phyloP scores from a whole-genome alignment of 2,113 vertebrate species.

The Muntiacus reevesi region DNA sequence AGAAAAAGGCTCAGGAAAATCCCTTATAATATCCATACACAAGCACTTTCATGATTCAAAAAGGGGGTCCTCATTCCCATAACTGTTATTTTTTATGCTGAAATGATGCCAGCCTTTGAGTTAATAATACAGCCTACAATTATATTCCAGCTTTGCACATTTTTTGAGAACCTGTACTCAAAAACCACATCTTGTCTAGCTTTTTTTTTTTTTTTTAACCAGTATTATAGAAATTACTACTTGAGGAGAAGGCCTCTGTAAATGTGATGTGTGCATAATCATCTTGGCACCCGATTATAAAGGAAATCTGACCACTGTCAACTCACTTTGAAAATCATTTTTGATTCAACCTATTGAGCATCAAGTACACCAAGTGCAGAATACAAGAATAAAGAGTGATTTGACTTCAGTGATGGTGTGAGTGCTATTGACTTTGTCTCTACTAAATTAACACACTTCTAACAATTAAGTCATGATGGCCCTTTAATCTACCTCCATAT shows the following conservation, averaged over 20 bases:
- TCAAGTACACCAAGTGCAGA: slow-evolving; percentile 10
- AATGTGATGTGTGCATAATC: slow-evolving; percentile 67
- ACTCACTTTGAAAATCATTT: slow-evolving; percentile 69
- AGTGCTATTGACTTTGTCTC: slow-evolving; percentile 47
- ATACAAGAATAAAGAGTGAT: slow-evolving; percentile 51
- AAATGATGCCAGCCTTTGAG: slow-evolving; percentile 55
- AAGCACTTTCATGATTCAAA: slow-evolving; percentile 65
- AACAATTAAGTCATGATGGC: slow-evolving; percentile 37
- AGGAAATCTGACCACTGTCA: slow-evolving; percentile 71
- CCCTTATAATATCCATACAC: slow-evolving; percentile 68
- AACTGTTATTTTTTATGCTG: slow-evolving; percentile 65
- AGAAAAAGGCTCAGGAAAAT: slow-evolving; percentile 79
- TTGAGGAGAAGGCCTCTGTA: slow-evolving; percentile 52
- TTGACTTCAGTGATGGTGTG: slow-evolving; percentile 35
- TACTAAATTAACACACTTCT: slow-evolving; percentile 48
- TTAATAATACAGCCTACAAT: slow-evolving; percentile 73
- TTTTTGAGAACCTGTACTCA: slow-evolving; percentile 72
- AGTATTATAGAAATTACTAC: slow-evolving; percentile 65
- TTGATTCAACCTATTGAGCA: slow-evolving; percentile 56
- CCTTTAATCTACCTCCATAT: not conserved
- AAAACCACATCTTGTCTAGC: slow-evolving; percentile 62
- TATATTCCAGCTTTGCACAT: slow-evolving; percentile 67
- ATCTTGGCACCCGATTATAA: slow-evolving; percentile 50
- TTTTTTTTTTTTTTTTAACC: slow-evolving; percentile 42
- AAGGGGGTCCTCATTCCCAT: slow-evolving; percentile 51